Evolutionary conservation across 2,113 vertebrate species (phyloP).

Genomic region (Phaethornis superciliosus): DNA sequence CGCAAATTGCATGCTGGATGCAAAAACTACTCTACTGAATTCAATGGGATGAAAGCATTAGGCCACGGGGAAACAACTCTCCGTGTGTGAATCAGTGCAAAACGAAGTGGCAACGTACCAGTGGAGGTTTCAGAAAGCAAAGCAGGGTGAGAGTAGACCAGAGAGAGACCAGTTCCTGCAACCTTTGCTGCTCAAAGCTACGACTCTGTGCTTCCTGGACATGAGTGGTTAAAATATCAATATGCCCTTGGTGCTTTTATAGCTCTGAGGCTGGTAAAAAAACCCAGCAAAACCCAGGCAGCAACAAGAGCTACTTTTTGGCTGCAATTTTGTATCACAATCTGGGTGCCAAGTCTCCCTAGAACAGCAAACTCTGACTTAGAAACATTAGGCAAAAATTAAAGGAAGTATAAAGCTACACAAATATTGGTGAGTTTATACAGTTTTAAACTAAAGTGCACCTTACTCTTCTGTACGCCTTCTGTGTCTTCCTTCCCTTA

Average conservation of each 20-base stretch:
- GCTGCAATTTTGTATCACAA: not conserved
- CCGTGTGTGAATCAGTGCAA: rapidly evolving
- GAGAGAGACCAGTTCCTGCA: not conserved
- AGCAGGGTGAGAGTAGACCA: not conserved
- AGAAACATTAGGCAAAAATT: not conserved
- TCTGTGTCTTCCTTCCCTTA: not conserved
- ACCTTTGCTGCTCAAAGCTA: not conserved
- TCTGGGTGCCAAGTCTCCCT: not conserved
- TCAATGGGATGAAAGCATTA: not conserved
- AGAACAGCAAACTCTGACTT: not conserved
- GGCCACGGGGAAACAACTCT: not conserved
- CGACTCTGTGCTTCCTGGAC: not conserved
- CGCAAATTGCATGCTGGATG: no score
- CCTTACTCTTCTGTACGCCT: not conserved
- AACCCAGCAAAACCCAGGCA: not conserved
- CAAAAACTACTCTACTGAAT: not conserved
- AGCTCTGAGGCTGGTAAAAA: not conserved
- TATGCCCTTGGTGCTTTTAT: not conserved
- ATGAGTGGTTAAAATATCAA: not conserved
- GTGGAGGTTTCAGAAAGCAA: not conserved
- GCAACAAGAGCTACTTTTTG: not conserved
- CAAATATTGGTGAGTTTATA: not conserved
- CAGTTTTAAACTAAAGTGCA: not conserved
- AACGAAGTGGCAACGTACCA: rapidly evolving
- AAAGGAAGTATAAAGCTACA: not conserved